phyloP scores from a whole-genome alignment of 2,113 vertebrate genomes.

The Cryptotis parvus region DNA sequence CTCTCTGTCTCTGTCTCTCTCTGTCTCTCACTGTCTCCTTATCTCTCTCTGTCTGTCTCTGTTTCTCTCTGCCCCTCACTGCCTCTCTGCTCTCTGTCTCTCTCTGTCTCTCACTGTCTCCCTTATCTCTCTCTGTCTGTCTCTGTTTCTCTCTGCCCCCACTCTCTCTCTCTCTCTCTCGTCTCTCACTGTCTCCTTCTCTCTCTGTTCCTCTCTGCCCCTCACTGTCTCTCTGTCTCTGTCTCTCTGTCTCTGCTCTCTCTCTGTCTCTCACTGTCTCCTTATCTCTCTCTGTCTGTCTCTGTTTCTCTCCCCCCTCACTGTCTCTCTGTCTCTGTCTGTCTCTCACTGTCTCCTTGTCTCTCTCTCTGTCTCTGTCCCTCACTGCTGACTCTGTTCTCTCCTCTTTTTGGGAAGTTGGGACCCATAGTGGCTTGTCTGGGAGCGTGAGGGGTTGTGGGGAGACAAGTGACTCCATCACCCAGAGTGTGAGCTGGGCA shows the following conservation, averaged over 20 bases:
- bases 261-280: background rate
- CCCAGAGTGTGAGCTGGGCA: background rate
- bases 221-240: background rate
- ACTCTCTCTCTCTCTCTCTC: background rate
- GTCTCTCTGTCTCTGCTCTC: background rate
- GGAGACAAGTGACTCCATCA: background rate
- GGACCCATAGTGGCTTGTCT: no score
- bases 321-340: background rate
- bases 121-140: no score
- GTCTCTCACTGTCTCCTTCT: background rate
- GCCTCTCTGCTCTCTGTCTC: background rate
- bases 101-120: no score
- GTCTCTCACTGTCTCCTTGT: background rate
- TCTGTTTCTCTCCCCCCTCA: no score
- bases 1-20: no score
- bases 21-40: no score
- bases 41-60: no score
- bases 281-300: background rate
- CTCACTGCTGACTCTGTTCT: no score
- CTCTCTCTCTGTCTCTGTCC: background rate
- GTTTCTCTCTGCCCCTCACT: background rate
- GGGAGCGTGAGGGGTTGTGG: no score
- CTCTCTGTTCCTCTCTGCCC: background rate
- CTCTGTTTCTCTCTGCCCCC: no score
- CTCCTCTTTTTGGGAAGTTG: no score